Evolutionary conservation across 2,113 vertebrate species (phyloP).

Genomic region (Dryoscopus gambensis): DNA sequence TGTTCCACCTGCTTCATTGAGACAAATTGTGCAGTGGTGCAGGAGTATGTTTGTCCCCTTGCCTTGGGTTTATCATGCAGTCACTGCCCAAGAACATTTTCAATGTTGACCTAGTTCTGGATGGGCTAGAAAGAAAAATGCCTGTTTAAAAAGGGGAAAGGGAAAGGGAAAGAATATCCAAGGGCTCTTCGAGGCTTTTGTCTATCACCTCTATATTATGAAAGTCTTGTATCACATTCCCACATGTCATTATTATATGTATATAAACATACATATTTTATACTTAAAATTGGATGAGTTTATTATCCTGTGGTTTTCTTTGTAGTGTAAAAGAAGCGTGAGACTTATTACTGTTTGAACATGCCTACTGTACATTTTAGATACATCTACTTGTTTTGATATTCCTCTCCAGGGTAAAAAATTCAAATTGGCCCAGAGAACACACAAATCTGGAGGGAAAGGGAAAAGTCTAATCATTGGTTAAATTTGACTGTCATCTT

Average conservation of each 20-base stretch:
- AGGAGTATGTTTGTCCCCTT: not conserved
- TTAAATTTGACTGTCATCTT: not conserved
- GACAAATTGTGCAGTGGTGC: not conserved
- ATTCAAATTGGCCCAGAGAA: not conserved
- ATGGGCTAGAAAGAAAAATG: not conserved
- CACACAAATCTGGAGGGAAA: not conserved
- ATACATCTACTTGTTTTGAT: not conserved
- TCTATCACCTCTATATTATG: not conserved
- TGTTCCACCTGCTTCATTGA: not conserved
- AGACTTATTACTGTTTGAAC: conserved; percentile 29
- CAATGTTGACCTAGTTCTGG: not conserved
- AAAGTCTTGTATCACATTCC: conserved; percentile 17
- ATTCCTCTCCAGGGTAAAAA: not conserved
- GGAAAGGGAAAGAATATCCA: not conserved
- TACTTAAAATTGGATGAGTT: conserved; percentile 19
- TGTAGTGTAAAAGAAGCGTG: conserved; percentile 55
- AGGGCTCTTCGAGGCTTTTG: not conserved
- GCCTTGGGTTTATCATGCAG: not conserved
- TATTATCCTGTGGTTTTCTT: conserved; percentile 52
- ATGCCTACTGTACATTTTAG: conserved; percentile 1
- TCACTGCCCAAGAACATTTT: not conserved
- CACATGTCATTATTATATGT: conserved; percentile 22
- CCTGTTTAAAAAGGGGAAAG: not conserved
- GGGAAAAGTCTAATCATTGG: not conserved
- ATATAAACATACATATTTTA: conserved; percentile 34